Base-by-base conservation (phyloP, 1,140 invertebrate genomes). In the Drosophila lacteicornis region DNA sequence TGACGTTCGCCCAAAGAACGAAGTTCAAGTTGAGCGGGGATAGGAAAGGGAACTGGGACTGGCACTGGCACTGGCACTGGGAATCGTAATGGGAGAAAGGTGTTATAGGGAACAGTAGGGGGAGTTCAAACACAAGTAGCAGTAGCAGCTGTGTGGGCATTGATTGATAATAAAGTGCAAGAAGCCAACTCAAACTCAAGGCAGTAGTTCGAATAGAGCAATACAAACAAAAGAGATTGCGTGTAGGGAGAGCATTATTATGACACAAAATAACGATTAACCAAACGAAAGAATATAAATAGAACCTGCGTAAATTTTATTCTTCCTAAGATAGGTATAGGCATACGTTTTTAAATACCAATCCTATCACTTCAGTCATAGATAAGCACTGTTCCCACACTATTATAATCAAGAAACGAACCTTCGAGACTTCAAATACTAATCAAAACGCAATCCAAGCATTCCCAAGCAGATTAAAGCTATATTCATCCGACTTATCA, bases 21-120 rank as follows among this genome's bases (percentile, higher is more conserved):
- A 78, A 78, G 74, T 78, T 78, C 75, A 78, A 78, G 75, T 78
- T 69, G 65, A 60, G 38, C 4, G 46, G 36, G 46, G 46, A 58
- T 22, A 15, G 22, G 68, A 42, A 57, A 9, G 19, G 53, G 38
- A 9, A 51, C n/a, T 36, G 33, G 2, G 2, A 11, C 9, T 36
- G 33, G 2, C 2, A 11, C 9, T 11, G 33, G 2, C 2, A 11
- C 9, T 11, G 53, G 38, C 9, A 51, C 11, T 19, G 30, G 30
- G 13, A 53, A 36, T 53, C 50, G 30, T 36, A 30, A 43, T 65
- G 19, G 38, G 7, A 57, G 58, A 43, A 63, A 57, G 40, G 57
- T 45, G 40, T 62, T 66, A 22, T 25, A 60, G 27, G 11, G 13
- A 33, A 53, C 19, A 12, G n/a, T 19, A 25, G 11, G 11, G 36